Base-by-base conservation (phyloP, 2,888 invertebrate genomes). In the Lithophane leautieri region DNA sequence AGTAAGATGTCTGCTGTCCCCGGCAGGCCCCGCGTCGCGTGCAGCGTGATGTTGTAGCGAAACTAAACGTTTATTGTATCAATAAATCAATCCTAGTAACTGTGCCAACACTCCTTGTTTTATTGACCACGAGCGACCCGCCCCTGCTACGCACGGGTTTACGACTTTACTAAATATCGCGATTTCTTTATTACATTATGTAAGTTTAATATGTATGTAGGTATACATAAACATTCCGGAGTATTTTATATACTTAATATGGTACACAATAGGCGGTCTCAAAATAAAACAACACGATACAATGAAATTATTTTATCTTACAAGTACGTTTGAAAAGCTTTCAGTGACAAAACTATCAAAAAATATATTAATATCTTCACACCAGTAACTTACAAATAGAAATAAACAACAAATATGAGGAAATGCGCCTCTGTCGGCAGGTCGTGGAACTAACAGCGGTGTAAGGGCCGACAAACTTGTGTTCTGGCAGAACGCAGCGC, bases 11-110 rank as follows among this genome's bases (percentile, higher is more conserved):
- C 7, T 19, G 44, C 47, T 25, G 58, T 8, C 28, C 34, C 25
- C 44, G 25, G 40, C 7, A 11, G 42, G 4, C 22, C 8, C 40
- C 11, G 25, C 42, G 56, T 3, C 11, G 25, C 28, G 56, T 3
- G 47, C 42, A 4, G 47, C 28, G 47, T 28, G 52, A 22, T 25
- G 47, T 50, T 61, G 54, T 22, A n/a, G n/a, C 28, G 19, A 34
- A 34, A 34, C 40, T n/a, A 65, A 73, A 79, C 78, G 79, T 89
- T 91, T 90, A 91, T 90, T 91, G 90, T 87, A 90, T 91, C 91
- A 91, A 91, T 91, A 90, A 91, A 89, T 87, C 83, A 73, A 74
- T 69, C 12, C 47, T 58, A 42, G 42, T 8, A 58, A 47, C 44
- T 58, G 77, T 80, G 86, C 71, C 83, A 80, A 74, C 1, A 19